phyloP scores from a whole-genome alignment of 2,113 vertebrate genomes.

The Rhinoderma darwinii region DNA sequence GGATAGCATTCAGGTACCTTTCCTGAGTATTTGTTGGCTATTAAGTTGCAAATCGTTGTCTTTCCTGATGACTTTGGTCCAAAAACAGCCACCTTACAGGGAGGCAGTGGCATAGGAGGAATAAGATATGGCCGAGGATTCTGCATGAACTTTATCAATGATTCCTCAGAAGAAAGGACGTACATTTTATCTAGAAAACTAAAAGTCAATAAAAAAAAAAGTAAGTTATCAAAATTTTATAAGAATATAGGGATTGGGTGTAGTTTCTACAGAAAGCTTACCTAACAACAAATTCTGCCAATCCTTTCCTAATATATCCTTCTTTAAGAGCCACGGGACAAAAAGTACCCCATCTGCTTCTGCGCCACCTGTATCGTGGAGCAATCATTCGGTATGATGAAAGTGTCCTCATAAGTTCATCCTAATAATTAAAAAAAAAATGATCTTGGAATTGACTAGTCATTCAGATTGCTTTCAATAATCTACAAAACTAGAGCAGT shows the following conservation, averaged over 20 bases:
- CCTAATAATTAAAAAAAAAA: conserved; percentile 72
- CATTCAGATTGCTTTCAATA: not conserved
- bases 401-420: conserved; percentile 77
- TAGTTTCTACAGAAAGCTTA: conserved; percentile 61
- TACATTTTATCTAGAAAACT: conserved; percentile 95
- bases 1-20: conserved; percentile 65
- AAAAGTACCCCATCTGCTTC: conserved; percentile 83
- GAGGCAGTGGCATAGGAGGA: conserved; percentile 85
- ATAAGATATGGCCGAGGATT: conserved; percentile 88
- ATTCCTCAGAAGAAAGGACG: conserved; percentile 81
- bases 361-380: conserved; percentile 84
- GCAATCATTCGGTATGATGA: conserved; percentile 72
- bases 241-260: not conserved
- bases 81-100: conserved; percentile 84
- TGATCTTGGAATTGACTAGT: not conserved
- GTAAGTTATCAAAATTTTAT: not conserved
- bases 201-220: conserved; percentile 59
- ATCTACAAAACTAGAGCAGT: too few relatives aligned
- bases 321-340: conserved; percentile 90
- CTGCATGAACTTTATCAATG: conserved; percentile 76
- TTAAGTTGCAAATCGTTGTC: conserved; percentile 78
- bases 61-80: conserved; percentile 83
- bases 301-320: conserved; percentile 78
- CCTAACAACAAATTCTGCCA: conserved; percentile 82
- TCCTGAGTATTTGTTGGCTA: conserved; percentile 81